These are phyloP conservation scores for Chloropsis hardwickii DNA, from an alignment of 2,113 vertebrate species.

Conservation along the genomic window DNA sequence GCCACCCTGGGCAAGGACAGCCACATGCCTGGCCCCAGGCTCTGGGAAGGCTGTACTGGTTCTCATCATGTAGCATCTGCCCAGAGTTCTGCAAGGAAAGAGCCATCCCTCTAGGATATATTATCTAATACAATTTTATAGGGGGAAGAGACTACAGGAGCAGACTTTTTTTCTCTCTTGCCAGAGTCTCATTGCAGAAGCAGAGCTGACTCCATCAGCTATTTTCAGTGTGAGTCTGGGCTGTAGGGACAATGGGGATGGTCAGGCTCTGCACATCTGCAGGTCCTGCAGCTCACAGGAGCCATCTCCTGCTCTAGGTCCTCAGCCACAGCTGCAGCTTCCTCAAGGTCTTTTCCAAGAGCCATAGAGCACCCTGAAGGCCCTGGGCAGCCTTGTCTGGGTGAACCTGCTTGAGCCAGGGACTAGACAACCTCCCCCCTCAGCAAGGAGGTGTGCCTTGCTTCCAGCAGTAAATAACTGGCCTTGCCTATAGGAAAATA, in stretches of 20 bases:
- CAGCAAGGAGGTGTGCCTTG: neutral
- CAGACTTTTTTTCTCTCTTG: neutral
- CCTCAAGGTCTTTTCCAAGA: neutral
- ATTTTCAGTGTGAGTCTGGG: neutral
- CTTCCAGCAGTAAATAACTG: neutral
- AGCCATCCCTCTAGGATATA: neutral
- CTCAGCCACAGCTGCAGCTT: neutral
- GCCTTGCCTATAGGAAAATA: neutral
- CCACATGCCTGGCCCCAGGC: fast-evolving
- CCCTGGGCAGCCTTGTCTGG: neutral
- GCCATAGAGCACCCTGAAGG: neutral
- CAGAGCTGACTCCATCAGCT: neutral
- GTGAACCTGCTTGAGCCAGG: neutral
- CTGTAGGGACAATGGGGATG: neutral
- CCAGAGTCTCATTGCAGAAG: neutral
- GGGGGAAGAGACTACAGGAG: neutral
- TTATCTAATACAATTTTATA: neutral
- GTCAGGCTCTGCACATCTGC: neutral
- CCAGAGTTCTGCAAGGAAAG: neutral
- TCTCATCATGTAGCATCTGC: neutral
- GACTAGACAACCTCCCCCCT: neutral
- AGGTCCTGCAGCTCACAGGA: neutral
- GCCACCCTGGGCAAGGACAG: neutral
- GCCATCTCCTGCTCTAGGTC: neutral
- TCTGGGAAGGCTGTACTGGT: neutral